Conservation (phyloP, 2,888 invertebrate genomes). For the Pollenia labialis region DNA sequence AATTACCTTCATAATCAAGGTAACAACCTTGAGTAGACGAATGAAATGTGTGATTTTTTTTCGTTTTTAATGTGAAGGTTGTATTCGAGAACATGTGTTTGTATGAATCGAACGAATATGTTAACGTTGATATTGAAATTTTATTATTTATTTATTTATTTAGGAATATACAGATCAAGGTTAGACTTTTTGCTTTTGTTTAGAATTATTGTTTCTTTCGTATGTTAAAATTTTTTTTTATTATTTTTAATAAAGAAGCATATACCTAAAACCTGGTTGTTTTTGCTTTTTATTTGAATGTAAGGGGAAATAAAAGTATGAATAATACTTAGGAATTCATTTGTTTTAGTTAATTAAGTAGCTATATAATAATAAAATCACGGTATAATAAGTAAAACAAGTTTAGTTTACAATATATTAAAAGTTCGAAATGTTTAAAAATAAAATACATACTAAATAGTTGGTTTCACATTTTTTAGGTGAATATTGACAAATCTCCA, state of each 20-base stretch:
- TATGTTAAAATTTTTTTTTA: not conserved
- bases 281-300: not conserved
- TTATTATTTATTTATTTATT: too few species aligned
- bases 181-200: conserved; percentile 46
- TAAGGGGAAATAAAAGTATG: too few species aligned
- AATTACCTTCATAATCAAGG: conserved; percentile 76
- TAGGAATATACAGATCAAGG: conserved; percentile 35
- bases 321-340: too few species aligned
- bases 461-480: too few species aligned
- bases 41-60: conserved; percentile 7
- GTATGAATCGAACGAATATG: not conserved
- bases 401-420: too few species aligned
- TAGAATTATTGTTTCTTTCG: not conserved
- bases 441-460: too few species aligned
- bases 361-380: not conserved
- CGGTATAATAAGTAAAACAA: too few species aligned
- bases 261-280: conserved; percentile 13
- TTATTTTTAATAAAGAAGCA: conserved; percentile 1
- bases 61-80: conserved; percentile 74
- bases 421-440: too few species aligned
- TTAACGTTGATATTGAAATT: conserved; percentile 41
- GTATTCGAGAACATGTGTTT: conserved; percentile 21
- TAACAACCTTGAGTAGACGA: conserved; percentile 76
- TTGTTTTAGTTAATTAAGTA: not conserved
- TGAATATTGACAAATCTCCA: too few species aligned